Conservation (phyloP, 2,113 vertebrate genomes). For the Genyomyrus donnyi region DNA sequence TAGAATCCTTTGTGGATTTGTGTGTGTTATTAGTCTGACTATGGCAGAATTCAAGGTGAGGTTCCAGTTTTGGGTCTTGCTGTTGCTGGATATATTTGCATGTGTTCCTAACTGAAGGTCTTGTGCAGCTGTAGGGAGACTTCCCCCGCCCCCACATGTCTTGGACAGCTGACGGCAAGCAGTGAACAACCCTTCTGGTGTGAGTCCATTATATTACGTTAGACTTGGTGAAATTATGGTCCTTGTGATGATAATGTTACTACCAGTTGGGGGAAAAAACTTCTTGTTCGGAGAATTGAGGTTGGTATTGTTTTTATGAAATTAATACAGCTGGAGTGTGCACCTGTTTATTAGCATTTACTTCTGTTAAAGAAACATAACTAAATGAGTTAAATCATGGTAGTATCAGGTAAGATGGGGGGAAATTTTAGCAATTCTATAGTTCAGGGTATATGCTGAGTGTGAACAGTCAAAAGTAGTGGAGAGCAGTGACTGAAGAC, state of each 20-base stretch:
- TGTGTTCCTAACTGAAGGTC: not conserved
- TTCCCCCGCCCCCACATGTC: not conserved
- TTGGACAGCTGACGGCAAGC: not conserved
- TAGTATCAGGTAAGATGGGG: not conserved
- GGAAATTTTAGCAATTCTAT: conserved; percentile 1
- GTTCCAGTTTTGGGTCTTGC: not conserved
- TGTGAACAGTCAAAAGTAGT: not conserved
- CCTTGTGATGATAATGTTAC: not conserved
- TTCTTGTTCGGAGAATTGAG: not conserved
- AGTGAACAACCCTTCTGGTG: not conserved
- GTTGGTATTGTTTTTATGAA: not conserved
- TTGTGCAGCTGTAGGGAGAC: not conserved
- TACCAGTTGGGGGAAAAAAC: not conserved
- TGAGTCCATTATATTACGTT: not conserved
- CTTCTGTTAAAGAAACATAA: not conserved
- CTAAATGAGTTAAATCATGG: not conserved
- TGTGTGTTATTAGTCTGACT: not conserved
- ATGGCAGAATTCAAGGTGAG: not conserved
- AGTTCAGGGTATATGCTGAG: not conserved
- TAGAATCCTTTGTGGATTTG: not conserved
- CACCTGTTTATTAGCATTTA: not conserved
- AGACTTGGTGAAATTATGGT: conserved; percentile 1
- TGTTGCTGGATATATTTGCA: conserved; percentile 5
- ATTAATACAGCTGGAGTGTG: not conserved
- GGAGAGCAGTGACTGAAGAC: not conserved